These are phyloP conservation scores for Sylvia borin DNA, from an alignment of 2,797 vertebrate species.

Conservation along the genomic window DNA sequence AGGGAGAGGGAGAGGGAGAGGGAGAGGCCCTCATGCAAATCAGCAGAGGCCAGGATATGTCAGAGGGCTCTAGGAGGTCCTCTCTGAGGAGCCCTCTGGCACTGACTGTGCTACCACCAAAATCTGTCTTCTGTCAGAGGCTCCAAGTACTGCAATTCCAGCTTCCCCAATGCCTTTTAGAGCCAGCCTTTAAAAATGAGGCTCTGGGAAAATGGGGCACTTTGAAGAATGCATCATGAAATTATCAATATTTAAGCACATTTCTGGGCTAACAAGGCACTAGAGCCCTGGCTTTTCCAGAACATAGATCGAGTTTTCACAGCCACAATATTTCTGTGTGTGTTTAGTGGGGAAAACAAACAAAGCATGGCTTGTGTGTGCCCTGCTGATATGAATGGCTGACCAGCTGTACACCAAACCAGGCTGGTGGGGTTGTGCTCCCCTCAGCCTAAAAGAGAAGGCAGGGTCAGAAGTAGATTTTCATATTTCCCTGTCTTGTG, in stretches of 20 bases:
- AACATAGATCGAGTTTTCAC: not conserved
- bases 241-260: not conserved
- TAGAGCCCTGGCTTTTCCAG: not conserved
- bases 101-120: not conserved
- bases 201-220: not conserved
- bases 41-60: fast-evolving
- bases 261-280: not conserved
- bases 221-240: not conserved
- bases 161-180: not conserved
- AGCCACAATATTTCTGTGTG: not conserved
- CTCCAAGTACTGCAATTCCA: not conserved
- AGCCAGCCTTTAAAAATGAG: not conserved
- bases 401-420: fast-evolving
- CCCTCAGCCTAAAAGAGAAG: fast-evolving
- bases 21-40: not conserved
- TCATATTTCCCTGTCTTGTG: fast-evolving
- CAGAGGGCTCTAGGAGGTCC: not conserved
- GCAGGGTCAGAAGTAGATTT: fast-evolving
- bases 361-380: fast-evolving
- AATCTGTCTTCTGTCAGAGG: not conserved
- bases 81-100: fast-evolving
- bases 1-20: too few relatives aligned
- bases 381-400: not conserved
- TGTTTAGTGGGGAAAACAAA: not conserved
- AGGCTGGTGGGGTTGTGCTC: not conserved